Percentiles rank a stretch among this genome's conserved stretches.
Conservation (phyloP, 2,888 invertebrate species). For the Chaetogeoica ovagalla region DNA sequence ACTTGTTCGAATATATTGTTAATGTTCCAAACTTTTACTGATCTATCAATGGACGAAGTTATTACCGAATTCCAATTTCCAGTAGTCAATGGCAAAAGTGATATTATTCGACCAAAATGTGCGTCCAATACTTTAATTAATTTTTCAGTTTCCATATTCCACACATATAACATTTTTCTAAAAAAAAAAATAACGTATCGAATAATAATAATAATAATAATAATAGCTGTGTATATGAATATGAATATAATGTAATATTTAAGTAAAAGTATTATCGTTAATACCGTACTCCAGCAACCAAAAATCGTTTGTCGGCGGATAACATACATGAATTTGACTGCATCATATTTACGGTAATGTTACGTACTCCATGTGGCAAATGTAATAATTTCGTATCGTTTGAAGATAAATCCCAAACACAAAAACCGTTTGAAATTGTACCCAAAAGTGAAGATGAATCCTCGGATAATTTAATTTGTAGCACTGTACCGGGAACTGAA, state of each 20-base stretch:
- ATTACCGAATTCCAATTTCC: slow-evolving; percentile 89
- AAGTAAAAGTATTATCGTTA: slow-evolving; percentile 30
- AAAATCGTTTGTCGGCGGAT: slow-evolving; percentile 85
- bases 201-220: neutral
- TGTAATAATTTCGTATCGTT: slow-evolving; percentile 68
- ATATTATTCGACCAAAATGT: slow-evolving; percentile 94
- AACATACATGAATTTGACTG: slow-evolving; percentile 90
- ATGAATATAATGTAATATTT: neutral
- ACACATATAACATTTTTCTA: slow-evolving; percentile 91
- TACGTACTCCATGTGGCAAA: slow-evolving; percentile 84
- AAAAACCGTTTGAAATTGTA: slow-evolving; percentile 81
- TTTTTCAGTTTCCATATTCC: slow-evolving; percentile 80
- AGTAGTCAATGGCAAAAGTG: slow-evolving; percentile 82
- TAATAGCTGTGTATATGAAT: no score
- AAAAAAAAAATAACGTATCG: slow-evolving; percentile 53
- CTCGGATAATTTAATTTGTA: slow-evolving; percentile 81
- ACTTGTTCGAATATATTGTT: slow-evolving; percentile 98
- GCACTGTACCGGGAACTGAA: slow-evolving; percentile 60
- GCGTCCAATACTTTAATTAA: slow-evolving; percentile 92
- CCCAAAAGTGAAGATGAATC: slow-evolving; percentile 80
- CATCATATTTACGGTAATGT: slow-evolving; percentile 89
- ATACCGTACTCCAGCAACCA: slow-evolving; percentile 90
- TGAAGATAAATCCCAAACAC: slow-evolving; percentile 76
- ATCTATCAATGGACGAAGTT: slow-evolving; percentile 95
- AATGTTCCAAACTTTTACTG: slow-evolving; percentile 98